These are phyloP conservation scores for Lasiurus cinereus DNA, from an alignment of 2,113 vertebrate species.

Conservation along the genomic window DNA sequence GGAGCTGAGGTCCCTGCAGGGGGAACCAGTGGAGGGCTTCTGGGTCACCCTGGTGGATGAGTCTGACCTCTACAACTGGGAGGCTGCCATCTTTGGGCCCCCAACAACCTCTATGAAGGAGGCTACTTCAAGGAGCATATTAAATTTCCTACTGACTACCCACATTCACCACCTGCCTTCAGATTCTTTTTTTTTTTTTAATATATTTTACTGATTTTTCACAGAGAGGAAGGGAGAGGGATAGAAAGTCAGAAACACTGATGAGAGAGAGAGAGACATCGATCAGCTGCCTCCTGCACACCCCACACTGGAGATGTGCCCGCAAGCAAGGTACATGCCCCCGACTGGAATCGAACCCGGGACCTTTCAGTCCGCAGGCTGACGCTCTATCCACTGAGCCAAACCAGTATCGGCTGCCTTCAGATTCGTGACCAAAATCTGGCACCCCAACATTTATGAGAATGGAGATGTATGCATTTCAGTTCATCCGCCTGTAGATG, in stretches of 20 bases:
- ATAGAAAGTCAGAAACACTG: no score
- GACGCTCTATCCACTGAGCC: no score
- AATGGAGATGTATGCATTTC: slow-evolving; percentile 99
- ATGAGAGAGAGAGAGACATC: no score
- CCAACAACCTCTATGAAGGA: slow-evolving; percentile 96
- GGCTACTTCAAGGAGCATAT: slow-evolving; percentile 97
- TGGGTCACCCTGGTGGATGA: slow-evolving; percentile 96
- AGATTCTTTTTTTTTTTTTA: no score
- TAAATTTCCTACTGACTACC: slow-evolving; percentile 99
- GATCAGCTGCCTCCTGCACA: no score
- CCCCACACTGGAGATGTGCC: no score
- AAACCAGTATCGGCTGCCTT: no score
- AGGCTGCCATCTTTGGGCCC: slow-evolving; percentile 97
- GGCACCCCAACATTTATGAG: slow-evolving; percentile 99
- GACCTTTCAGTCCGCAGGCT: no score
- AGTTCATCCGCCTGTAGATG: slow-evolving; percentile 98
- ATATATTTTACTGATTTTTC: no score
- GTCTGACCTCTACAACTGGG: slow-evolving; percentile 97
- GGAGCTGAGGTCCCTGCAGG: slow-evolving; percentile 96
- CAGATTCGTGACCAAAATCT: slow-evolving; percentile 99
- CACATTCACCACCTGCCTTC: slow-evolving; percentile 98
- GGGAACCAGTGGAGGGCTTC: slow-evolving; percentile 97
- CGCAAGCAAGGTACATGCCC: no score
- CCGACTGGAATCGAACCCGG: no score
- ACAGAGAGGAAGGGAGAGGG: no score